phyloP scores from a whole-genome alignment of 2,797 vertebrate species.

The Hoplostethus atlanticus region DNA sequence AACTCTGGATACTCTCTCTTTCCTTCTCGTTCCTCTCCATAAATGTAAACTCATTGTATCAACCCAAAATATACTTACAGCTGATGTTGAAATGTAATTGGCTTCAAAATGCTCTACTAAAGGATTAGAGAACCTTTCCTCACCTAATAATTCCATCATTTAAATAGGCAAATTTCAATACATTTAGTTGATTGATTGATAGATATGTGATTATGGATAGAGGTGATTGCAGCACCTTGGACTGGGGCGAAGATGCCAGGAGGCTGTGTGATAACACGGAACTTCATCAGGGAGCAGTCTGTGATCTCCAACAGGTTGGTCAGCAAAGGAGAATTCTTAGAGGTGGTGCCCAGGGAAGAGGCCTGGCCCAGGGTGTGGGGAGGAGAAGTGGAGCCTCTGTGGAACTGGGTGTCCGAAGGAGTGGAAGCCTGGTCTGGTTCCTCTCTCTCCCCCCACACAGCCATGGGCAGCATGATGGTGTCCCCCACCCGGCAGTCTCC shows the following conservation, averaged over 20 bases:
- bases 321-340: slow-evolving; percentile 5
- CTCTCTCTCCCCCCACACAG: slow-evolving; percentile 60
- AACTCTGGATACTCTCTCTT: not conserved
- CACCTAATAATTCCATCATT: too few species aligned
- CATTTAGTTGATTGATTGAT: too few species aligned
- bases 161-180: not conserved
- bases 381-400: not conserved
- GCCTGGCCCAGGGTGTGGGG: not conserved
- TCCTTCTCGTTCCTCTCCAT: not conserved
- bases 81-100: not conserved
- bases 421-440: not conserved
- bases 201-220: not conserved
- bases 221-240: not conserved
- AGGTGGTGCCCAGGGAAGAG: not conserved
- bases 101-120: not conserved
- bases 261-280: slow-evolving; percentile 69
- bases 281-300: slow-evolving; percentile 77
- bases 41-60: not conserved
- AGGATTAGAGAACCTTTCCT: not conserved
- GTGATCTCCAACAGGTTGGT: slow-evolving; percentile 60
- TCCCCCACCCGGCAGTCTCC: slow-evolving; percentile 73
- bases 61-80: not conserved
- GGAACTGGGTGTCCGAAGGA: not conserved
- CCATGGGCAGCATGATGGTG: slow-evolving; percentile 71
- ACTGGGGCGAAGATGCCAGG: slow-evolving; percentile 68